Conservation (phyloP, 2,797 vertebrate species). For the Botia almorhae region DNA sequence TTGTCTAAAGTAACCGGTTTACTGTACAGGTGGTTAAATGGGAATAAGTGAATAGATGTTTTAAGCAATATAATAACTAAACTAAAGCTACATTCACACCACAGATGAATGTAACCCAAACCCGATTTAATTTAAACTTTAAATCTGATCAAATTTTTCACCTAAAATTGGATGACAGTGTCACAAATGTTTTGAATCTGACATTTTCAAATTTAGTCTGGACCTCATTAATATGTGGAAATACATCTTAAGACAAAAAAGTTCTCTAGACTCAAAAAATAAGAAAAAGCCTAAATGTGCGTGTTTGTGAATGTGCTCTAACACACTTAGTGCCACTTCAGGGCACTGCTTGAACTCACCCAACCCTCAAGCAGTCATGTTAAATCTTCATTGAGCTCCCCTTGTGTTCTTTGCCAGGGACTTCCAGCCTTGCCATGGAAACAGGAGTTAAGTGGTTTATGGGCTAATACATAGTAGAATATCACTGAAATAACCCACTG, state of each 20-base stretch:
- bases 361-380: constrained; percentile 50
- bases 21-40: no score
- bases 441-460: constrained; percentile 70
- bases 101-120: no score
- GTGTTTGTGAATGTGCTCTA: not conserved
- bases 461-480: constrained; percentile 78
- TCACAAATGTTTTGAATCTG: no score
- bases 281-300: not conserved
- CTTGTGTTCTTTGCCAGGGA: constrained; percentile 76
- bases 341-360: constrained; percentile 15
- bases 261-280: not conserved
- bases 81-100: no score
- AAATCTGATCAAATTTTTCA: no score
- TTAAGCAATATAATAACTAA: no score
- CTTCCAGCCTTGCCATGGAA: constrained; percentile 78
- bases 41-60: no score
- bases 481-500: constrained; percentile 78
- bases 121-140: no score
- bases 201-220: no score
- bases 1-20: no score
- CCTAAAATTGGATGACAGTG: no score
- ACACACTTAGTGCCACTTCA: not conserved
- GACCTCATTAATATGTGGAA: not conserved
- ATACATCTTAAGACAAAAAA: not conserved
- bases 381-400: constrained; percentile 67